Base-by-base conservation (phyloP, 2,113 vertebrate species). In the Onychorhynchus coronatus region DNA sequence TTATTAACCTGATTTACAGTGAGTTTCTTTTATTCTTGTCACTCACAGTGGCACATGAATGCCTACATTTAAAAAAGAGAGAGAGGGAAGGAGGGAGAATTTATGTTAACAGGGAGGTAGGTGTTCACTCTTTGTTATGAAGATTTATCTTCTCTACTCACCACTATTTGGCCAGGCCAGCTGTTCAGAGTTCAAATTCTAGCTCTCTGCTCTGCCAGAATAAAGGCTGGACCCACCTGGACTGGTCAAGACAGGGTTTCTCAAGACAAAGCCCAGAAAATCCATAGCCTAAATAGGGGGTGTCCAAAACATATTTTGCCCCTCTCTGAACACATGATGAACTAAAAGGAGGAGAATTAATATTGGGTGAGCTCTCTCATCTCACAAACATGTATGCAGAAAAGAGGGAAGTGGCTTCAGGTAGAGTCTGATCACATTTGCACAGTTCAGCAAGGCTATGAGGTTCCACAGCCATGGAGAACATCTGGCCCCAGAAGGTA, bases 371-470 rank as follows among this genome's bases (percentile, higher is more conserved):
- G 3, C 2, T 85, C 50, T n/a, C 11, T 50, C 9, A 75, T 66
- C 6, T 76, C 15, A 17, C 24, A 5, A 42, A 11, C 3, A 9
- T 7, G 37, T 11, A 5, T 16, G 35, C 6, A 25, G 44, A 78
- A 93, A 75, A 79, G 14, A 19, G 42, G 8, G 15, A 88, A 76
- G 2, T 44, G 22, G 14, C 28, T 75, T 89, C 16, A 55, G 14
- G 17, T 25, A 22, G 71, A 0, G 0, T 41, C 41, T 71, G 31
- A 6, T 17, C 59, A 44, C n/a, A 47, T 84, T 83, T 76, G 31
- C 20, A 18, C 12, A 35, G 25, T 13, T 19, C 52, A 79, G 1
- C 0, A 2, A 63, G 19, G 3, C 47, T 47, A 8, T 1, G 2
- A 89, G 12, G 6, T 7, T 95, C 14, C 19, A 58, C 20, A 62